These are phyloP conservation scores for Siniperca undulata DNA, from an alignment of 2,797 vertebrate species.

Conservation along the genomic window DNA sequence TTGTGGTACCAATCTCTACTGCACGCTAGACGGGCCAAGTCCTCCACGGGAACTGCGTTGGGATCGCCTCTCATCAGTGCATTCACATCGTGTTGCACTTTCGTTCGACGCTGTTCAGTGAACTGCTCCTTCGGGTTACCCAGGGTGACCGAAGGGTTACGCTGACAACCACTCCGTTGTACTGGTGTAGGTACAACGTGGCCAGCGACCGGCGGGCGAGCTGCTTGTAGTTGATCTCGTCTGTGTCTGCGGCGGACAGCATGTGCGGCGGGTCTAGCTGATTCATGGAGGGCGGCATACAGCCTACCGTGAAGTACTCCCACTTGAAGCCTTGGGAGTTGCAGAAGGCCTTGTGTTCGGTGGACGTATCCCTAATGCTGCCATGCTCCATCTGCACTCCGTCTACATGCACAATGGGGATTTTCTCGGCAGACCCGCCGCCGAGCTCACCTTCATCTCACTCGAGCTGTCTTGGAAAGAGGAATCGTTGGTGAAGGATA, in stretches of 20 bases:
- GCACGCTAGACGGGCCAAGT: neutral
- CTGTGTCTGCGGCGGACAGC: neutral
- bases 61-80: neutral
- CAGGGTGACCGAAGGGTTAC: neutral
- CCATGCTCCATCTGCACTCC: neutral
- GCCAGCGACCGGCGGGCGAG: conserved; percentile 24
- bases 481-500: no score
- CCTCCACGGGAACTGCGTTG: accelerated
- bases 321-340: conserved; percentile 36
- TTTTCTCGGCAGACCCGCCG: no score
- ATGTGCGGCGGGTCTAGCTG: conserved; percentile 3
- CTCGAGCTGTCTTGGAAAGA: no score
- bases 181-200: no score
- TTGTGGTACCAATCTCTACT: conserved; percentile 26
- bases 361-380: neutral
- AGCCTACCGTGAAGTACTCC: conserved; percentile 41
- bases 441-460: no score
- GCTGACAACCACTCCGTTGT: neutral
- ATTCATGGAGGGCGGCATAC: conserved; percentile 14
- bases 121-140: conserved; percentile 34
- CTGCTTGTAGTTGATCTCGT: conserved; percentile 28
- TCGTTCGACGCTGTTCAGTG: neutral
- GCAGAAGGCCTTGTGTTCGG: conserved; percentile 36
- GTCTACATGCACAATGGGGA: no score
- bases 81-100: neutral